Percentiles rank a stretch among this genome's conserved stretches.
These are phyloP conservation scores for Drosophila neutralis DNA, from an alignment of 2,888 invertebrate species.

Conservation along the genomic window DNA sequence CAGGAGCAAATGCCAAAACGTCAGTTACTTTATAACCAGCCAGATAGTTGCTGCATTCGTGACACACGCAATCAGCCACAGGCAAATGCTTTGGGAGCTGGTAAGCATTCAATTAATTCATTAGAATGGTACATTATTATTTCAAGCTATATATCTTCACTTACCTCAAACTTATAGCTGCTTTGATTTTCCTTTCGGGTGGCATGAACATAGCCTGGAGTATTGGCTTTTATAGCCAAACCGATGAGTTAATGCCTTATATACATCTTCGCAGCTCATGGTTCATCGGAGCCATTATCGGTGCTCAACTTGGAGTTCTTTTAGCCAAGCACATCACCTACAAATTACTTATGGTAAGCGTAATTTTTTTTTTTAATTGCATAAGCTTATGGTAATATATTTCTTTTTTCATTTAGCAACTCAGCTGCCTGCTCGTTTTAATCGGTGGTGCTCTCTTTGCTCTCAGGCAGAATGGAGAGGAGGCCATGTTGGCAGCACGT, in stretches of 20 bases:
- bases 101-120: constrained; percentile 28
- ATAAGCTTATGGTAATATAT: neutral
- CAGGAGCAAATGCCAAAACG: constrained; percentile 2
- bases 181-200: constrained; percentile 72
- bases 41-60: constrained; percentile 57
- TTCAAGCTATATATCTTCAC: neutral
- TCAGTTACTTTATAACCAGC: constrained; percentile 36
- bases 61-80: constrained; percentile 69
- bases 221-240: constrained; percentile 55
- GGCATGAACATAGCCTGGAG: constrained; percentile 80
- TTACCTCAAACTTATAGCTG: constrained; percentile 34
- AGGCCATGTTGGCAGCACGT: constrained; percentile 57
- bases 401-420: constrained; percentile 23
- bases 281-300: constrained; percentile 74
- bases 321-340: constrained; percentile 59
- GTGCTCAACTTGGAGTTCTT: constrained; percentile 50
- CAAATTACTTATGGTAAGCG: constrained; percentile 62
- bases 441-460: constrained; percentile 61
- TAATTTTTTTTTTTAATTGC: neutral
- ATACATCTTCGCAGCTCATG: constrained; percentile 67
- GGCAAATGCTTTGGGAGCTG: constrained; percentile 68
- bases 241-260: constrained; percentile 31
- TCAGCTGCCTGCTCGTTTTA: constrained; percentile 60
- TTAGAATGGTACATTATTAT: neutral
- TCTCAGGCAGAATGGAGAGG: constrained; percentile 19